Conservation (phyloP, 2,797 vertebrate species). For the Chromobotia macracanthus region DNA sequence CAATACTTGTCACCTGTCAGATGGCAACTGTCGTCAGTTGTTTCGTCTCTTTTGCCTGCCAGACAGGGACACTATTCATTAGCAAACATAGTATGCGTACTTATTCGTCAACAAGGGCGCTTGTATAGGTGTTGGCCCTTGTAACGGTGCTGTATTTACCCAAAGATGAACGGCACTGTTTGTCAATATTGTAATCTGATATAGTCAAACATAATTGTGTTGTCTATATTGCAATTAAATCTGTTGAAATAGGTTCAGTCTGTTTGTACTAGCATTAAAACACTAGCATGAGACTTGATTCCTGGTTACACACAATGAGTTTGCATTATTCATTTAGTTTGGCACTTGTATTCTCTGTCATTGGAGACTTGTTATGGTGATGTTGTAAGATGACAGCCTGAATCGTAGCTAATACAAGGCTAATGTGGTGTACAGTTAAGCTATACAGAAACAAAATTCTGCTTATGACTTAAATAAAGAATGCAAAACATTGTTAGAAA, state of each 20-base stretch:
- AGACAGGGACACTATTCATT: conserved; percentile 21
- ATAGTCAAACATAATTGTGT: not conserved
- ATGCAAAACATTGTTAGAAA: too few relatives aligned
- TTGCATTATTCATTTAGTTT: conserved; percentile 49
- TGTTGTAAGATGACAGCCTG: not conserved
- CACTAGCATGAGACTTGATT: not conserved
- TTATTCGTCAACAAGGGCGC: not conserved
- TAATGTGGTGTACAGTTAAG: not conserved
- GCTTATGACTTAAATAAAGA: too few relatives aligned
- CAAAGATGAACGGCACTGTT: not conserved
- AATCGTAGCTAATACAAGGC: not conserved
- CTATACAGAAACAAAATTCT: too few relatives aligned
- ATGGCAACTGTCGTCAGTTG: conserved; percentile 58
- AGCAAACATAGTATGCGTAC: not conserved
- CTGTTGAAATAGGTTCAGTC: not conserved
- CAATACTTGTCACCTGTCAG: conserved; percentile 53
- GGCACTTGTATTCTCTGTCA: conserved; percentile 28
- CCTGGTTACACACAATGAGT: conserved; percentile 14
- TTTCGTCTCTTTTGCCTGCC: conserved; percentile 12
- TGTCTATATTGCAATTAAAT: not conserved
- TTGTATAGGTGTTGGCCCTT: not conserved
- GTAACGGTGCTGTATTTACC: conserved; percentile 25
- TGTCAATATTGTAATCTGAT: not conserved
- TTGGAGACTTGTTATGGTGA: conserved; percentile 1
- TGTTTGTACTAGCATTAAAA: not conserved